phyloP scores from a whole-genome alignment of 2,888 invertebrate genomes.

The Rhimphoctona megacephalus region DNA sequence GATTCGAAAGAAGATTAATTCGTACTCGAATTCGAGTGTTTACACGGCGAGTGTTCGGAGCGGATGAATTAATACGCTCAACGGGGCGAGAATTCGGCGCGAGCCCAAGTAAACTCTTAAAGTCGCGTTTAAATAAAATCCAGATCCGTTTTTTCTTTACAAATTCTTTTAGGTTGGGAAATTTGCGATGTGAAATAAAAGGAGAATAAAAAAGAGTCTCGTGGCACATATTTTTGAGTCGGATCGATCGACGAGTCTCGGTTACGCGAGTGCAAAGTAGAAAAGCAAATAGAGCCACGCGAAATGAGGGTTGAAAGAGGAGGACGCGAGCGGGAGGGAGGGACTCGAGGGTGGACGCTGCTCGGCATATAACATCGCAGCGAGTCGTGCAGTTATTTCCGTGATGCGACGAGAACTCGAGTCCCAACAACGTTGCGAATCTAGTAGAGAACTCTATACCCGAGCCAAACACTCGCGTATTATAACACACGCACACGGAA shows the following conservation, averaged over 20 bases:
- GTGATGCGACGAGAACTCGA: slow-evolving; percentile 63
- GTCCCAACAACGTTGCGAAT: slow-evolving; percentile 63
- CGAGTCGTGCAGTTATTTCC: slow-evolving; percentile 67
- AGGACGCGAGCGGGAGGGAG: slow-evolving; percentile 1
- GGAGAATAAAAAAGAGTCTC: background rate
- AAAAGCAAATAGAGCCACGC: slow-evolving; percentile 27
- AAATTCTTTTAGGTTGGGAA: too few species aligned
- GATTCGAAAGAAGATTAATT: too few species aligned
- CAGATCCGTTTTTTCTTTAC: too few species aligned
- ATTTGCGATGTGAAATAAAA: background rate
- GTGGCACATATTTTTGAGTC: slow-evolving; percentile 60
- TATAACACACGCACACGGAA: background rate
- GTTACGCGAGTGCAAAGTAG: slow-evolving; percentile 20
- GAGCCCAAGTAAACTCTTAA: too few species aligned
- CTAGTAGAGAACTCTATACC: slow-evolving; percentile 63
- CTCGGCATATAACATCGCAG: slow-evolving; percentile 20
- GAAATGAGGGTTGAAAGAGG: slow-evolving; percentile 26
- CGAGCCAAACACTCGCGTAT: slow-evolving; percentile 3
- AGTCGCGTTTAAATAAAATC: too few species aligned
- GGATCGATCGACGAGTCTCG: slow-evolving; percentile 56
- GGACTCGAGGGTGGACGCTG: slow-evolving; percentile 39
- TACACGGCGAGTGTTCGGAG: slow-evolving; percentile 39
- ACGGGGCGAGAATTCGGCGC: slow-evolving; percentile 28
- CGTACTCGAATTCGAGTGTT: slow-evolving; percentile 47
- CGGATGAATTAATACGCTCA: slow-evolving; percentile 60